Evolutionary conservation across 2,888 invertebrate species (phyloP).

Genomic region (Adelphocoris suturalis): DNA sequence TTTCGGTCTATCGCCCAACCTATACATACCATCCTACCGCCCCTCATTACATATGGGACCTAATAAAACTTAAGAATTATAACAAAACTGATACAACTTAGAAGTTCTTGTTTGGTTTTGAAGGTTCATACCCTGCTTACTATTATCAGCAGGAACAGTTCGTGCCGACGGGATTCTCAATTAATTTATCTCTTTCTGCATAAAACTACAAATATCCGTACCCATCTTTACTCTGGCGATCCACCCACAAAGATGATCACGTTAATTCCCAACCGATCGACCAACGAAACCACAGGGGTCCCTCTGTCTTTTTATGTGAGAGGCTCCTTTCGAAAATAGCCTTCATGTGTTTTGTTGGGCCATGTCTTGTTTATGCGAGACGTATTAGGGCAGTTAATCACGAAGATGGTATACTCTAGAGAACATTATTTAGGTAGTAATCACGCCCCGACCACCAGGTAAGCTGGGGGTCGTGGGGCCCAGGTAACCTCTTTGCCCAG

Average conservation of each 20-base stretch:
- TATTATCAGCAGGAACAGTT: too few relatives aligned
- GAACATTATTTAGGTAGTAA: conserved; percentile 32
- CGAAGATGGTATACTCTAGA: background rate
- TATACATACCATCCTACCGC: too few relatives aligned
- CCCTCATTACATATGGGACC: too few relatives aligned
- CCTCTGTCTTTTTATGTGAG: background rate
- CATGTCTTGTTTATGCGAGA: conserved; percentile 11
- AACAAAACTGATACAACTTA: too few relatives aligned
- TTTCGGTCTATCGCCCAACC: too few relatives aligned
- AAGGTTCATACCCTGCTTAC: too few relatives aligned
- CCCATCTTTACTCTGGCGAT: background rate
- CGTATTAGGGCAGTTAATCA: conserved; percentile 28
- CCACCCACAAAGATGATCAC: background rate
- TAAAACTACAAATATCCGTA: too few relatives aligned
- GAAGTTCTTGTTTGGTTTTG: too few relatives aligned
- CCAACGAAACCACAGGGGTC: background rate
- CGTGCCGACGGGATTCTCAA: too few relatives aligned
- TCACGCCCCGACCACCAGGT: conserved; percentile 34
- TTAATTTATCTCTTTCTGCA: too few relatives aligned
- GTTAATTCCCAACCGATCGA: background rate
- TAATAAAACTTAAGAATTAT: too few relatives aligned
- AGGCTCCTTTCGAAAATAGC: conserved; percentile 1
- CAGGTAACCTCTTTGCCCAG: background rate
- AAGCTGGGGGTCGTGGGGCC: background rate
- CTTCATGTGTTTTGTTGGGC: conserved; percentile 22